A percentile compares a stretch with the other conserved stretches of the same genome.
Conservation (phyloP, 2,797 vertebrate species). For the Rhinophrynus dorsalis region DNA sequence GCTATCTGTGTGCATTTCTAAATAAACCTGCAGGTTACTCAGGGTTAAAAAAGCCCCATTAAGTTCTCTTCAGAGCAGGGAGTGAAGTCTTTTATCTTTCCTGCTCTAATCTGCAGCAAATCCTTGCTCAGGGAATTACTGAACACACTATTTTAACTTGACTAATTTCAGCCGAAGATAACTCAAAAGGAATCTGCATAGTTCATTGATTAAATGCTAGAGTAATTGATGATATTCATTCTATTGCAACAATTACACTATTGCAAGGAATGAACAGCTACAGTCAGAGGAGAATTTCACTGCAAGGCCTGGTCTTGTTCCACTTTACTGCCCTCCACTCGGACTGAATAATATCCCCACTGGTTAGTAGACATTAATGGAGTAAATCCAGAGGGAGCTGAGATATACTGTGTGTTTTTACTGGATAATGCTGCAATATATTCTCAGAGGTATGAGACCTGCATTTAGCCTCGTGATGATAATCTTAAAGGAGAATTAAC, state of each 20-base stretch:
- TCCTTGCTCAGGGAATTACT: slow-evolving; percentile 35
- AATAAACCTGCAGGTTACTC: background rate
- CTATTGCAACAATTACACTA: slow-evolving; percentile 41
- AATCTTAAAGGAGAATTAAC: too few species aligned
- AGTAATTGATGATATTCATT: slow-evolving; percentile 22
- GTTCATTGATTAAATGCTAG: slow-evolving; percentile 28
- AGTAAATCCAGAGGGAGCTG: background rate
- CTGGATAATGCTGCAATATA: background rate
- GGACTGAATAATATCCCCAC: background rate
- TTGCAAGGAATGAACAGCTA: background rate
- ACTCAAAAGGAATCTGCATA: slow-evolving; percentile 9
- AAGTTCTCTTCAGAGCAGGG: background rate
- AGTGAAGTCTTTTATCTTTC: slow-evolving; percentile 27
- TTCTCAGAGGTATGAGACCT: too few species aligned
- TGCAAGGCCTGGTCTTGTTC: slow-evolving; percentile 22
- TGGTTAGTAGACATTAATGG: background rate
- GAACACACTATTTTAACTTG: slow-evolving; percentile 17
- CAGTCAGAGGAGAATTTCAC: background rate
- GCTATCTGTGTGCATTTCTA: too few species aligned
- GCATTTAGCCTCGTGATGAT: too few species aligned
- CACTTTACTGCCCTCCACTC: slow-evolving; percentile 6
- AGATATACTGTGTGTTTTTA: background rate
- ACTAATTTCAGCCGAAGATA: slow-evolving; percentile 28
- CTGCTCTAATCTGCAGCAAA: slow-evolving; percentile 21
- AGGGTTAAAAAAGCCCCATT: background rate